Percentiles rank a stretch among this genome's conserved stretches.
phyloP scores from a whole-genome alignment of 2,797 vertebrate genomes.

The Onychomys torridus region DNA sequence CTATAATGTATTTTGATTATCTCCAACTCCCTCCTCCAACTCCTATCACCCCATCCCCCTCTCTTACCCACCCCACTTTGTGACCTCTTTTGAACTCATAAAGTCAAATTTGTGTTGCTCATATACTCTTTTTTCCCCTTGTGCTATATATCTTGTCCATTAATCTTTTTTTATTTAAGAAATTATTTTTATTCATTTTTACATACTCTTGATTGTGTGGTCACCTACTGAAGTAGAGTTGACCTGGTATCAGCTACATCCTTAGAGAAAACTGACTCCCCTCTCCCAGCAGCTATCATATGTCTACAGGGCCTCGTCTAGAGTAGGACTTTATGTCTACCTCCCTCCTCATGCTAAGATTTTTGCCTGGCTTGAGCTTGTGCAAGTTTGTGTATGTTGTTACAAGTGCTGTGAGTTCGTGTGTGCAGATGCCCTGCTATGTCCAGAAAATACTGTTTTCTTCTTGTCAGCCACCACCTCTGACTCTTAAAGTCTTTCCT shows the following conservation, averaged over 20 bases:
- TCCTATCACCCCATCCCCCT: rapidly evolving
- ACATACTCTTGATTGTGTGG: background rate
- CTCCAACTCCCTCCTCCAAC: too few species aligned
- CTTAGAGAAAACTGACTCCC: background rate
- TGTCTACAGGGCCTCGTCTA: background rate
- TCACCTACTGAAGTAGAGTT: too few species aligned
- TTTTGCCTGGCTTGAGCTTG: background rate
- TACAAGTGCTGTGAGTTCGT: too few species aligned
- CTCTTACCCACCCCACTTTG: background rate
- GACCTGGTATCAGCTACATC: too few species aligned
- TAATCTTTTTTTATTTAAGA: too few species aligned
- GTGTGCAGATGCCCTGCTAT: background rate
- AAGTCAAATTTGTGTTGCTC: background rate
- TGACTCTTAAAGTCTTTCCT: background rate
- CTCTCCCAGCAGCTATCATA: background rate
- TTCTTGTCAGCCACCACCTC: background rate
- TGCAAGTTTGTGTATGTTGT: background rate
- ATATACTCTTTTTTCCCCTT: background rate
- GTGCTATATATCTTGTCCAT: too few species aligned
- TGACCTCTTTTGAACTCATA: background rate
- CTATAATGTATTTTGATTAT: background rate
- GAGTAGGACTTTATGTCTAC: background rate
- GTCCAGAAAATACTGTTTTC: background rate
- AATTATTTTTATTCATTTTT: too few species aligned
- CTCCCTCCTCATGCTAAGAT: too few species aligned